Percentiles rank a stretch among this genome's conserved stretches.
Evolutionary conservation across 2,113 vertebrate species (phyloP).

Genomic region (Cyprinodon tularosa): DNA sequence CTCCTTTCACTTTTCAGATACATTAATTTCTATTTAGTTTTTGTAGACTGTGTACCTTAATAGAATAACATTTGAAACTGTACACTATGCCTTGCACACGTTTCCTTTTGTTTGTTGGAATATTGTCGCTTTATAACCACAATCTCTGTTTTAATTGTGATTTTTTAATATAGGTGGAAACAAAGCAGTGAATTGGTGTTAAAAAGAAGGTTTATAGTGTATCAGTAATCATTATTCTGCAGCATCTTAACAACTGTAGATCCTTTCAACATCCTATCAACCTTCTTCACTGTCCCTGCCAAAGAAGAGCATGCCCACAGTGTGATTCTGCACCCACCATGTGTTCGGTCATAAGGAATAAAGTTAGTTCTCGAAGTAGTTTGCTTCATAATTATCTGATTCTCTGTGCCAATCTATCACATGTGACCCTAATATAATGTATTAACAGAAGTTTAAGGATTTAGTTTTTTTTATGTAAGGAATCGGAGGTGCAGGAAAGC

Average conservation of each 20-base stretch:
- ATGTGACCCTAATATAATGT: not conserved
- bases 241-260: not conserved
- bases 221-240: not conserved
- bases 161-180: too few species aligned
- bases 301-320: too few species aligned
- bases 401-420: not conserved
- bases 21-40: too few species aligned
- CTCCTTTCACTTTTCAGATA: not conserved
- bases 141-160: too few species aligned
- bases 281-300: too few species aligned
- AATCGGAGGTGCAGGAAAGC: slow-evolving; percentile 32
- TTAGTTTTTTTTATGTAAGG: not conserved
- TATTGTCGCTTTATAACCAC: too few species aligned
- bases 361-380: not conserved
- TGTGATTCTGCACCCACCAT: not conserved
- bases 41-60: too few species aligned
- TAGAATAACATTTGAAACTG: too few species aligned
- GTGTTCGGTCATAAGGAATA: not conserved
- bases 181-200: too few species aligned
- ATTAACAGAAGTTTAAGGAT: not conserved
- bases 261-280: not conserved
- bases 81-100: too few species aligned
- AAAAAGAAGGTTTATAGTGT: too few species aligned
- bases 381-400: not conserved
- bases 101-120: too few species aligned